Evolutionary conservation across 1,140 invertebrate genomes (phyloP).

Genomic region (Tetramorium alpestre): DNA sequence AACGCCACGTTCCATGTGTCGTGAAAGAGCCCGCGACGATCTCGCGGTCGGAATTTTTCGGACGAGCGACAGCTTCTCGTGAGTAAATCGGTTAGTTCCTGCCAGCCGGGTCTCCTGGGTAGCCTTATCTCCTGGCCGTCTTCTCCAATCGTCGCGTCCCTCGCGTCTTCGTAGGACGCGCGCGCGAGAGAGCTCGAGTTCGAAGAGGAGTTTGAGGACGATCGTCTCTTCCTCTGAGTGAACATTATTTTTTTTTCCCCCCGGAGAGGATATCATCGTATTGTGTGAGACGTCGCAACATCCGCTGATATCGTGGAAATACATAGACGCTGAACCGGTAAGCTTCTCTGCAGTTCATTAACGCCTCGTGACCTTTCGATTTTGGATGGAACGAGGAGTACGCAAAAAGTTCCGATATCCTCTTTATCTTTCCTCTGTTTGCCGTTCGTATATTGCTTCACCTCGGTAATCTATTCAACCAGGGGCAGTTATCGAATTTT

Average conservation of each 20-base stretch:
- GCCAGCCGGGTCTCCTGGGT: background rate
- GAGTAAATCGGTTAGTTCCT: background rate
- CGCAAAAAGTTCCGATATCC: background rate
- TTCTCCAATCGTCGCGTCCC: background rate
- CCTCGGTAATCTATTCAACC: background rate
- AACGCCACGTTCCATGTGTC: slow-evolving; percentile 40
- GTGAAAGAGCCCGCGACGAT: slow-evolving; percentile 34
- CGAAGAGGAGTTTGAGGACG: background rate
- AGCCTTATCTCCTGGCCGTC: background rate
- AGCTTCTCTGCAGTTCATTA: slow-evolving; percentile 14
- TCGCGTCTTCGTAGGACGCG: background rate
- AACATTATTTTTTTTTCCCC: background rate
- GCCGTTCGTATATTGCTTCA: background rate
- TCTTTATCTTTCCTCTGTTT: slow-evolving; percentile 10
- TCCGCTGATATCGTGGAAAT: slow-evolving; percentile 16
- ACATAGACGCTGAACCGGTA: slow-evolving; percentile 24
- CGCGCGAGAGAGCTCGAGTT: background rate
- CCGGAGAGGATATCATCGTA: background rate
- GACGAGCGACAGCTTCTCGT: slow-evolving; percentile 42
- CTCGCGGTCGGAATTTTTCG: slow-evolving; percentile 19
- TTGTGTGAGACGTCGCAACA: background rate
- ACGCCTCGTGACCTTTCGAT: background rate
- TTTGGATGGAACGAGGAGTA: background rate
- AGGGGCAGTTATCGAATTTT: background rate
- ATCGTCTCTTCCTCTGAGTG: background rate